A percentile compares a stretch with the other conserved stretches of the same genome.
These are phyloP conservation scores for Gastrophryne carolinensis DNA, from an alignment of 2,797 vertebrate species.

Conservation along the genomic window DNA sequence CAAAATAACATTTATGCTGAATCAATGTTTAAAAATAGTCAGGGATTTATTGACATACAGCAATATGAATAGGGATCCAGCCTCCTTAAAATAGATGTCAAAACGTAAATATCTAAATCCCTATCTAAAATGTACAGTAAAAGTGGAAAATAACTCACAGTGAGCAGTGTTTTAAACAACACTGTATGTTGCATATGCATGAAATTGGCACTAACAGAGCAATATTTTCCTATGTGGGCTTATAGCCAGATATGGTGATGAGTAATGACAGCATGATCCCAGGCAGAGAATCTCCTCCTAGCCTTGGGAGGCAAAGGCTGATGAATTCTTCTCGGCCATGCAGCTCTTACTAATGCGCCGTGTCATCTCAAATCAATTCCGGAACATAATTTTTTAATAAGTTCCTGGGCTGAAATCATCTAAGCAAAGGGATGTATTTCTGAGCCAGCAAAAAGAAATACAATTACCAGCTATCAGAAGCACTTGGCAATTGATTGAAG, in stretches of 20 bases:
- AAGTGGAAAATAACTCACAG: no score
- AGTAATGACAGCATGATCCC: constrained; percentile 48
- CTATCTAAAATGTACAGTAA: no score
- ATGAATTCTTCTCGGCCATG: constrained; percentile 51
- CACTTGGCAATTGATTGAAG: constrained; percentile 1
- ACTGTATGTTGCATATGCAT: constrained; percentile 17
- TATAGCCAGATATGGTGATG: constrained; percentile 1
- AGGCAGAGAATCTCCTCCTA: constrained; percentile 63
- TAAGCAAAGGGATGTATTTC: constrained; percentile 8
- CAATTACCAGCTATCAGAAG: constrained; percentile 11
- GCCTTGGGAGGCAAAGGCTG: constrained; percentile 58
- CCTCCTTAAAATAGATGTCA: no score
- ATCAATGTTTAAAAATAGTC: no score
- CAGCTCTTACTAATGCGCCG: constrained; percentile 26
- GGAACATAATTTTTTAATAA: constrained; percentile 48
- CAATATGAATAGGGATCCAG: no score
- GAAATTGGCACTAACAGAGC: not conserved
- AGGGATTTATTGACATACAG: no score
- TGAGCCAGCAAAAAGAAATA: constrained; percentile 34
- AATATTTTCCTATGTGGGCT: not conserved
- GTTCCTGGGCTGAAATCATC: constrained; percentile 33
- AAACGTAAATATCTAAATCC: no score
- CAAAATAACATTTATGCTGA: no score
- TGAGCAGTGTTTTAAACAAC: not conserved
- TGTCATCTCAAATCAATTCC: constrained; percentile 43